A percentile compares a stretch with the other conserved stretches of the same genome.
Evolutionary conservation across 2,797 vertebrate genomes (phyloP).

Genomic region (Diplodus puntazzo): DNA sequence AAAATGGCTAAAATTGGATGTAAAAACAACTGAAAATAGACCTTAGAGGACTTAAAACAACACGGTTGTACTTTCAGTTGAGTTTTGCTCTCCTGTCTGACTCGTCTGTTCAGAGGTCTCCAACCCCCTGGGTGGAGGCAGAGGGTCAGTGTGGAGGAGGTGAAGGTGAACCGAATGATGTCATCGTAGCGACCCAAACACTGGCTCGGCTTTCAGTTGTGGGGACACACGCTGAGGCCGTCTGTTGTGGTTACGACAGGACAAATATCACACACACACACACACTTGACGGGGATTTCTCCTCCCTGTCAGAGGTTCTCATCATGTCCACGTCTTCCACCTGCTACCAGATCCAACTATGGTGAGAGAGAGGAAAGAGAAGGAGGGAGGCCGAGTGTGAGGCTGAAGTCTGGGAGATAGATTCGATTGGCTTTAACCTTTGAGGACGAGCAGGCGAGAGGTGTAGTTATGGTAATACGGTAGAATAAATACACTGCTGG

Average conservation of each 20-base stretch:
- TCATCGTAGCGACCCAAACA: conserved; percentile 77
- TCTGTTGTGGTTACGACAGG: conserved; percentile 76
- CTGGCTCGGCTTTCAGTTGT: conserved; percentile 68
- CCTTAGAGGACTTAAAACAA: no score
- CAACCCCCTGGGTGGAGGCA: not conserved
- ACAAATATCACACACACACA: conserved; percentile 39
- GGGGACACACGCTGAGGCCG: conserved; percentile 59
- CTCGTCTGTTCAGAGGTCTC: not conserved
- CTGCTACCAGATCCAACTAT: not conserved
- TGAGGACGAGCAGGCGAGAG: not conserved
- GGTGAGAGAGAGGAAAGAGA: not conserved
- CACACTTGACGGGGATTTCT: conserved; percentile 33
- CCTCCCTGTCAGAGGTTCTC: conserved; percentile 12
- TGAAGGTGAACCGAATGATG: conserved; percentile 71
- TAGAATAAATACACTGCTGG: not conserved
- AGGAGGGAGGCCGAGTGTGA: no score
- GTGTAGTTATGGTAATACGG: not conserved
- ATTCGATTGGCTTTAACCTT: not conserved
- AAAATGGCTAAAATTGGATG: no score
- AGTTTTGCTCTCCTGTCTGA: not conserved
- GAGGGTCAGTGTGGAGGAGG: conserved; percentile 1
- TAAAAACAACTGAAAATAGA: not conserved
- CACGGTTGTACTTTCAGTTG: not conserved
- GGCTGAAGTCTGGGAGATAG: not conserved
- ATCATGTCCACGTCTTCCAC: conserved; percentile 3